These are phyloP conservation scores for Acanthosepion pharaonis DNA, from an alignment of 2,888 invertebrate species.

Conservation along the genomic window DNA sequence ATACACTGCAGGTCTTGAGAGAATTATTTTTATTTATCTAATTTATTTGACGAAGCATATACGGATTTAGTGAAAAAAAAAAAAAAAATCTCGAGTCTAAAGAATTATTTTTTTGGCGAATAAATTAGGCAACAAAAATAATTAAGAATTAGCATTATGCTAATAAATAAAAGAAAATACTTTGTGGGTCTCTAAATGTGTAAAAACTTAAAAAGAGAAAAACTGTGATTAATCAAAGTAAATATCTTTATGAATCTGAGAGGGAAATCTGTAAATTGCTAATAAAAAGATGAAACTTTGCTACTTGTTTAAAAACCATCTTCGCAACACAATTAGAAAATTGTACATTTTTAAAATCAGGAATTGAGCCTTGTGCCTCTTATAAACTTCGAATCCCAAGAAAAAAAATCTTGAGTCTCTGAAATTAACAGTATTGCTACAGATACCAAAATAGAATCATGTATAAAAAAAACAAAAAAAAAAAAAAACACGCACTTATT, in stretches of 20 bases:
- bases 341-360: neutral
- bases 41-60: neutral
- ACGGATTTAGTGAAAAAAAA: neutral
- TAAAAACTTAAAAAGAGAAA: too few species aligned
- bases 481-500: neutral
- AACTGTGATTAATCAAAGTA: too few species aligned
- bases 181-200: too few species aligned
- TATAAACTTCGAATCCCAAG: neutral
- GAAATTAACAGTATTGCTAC: conserved; percentile 33
- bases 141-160: too few species aligned
- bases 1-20: neutral
- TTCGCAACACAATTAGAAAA: too few species aligned
- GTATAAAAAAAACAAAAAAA: neutral
- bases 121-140: too few species aligned
- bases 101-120: neutral
- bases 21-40: neutral
- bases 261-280: too few species aligned
- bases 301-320: too few species aligned
- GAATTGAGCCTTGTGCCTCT: neutral
- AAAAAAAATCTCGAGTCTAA: neutral
- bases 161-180: too few species aligned
- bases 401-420: neutral
- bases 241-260: too few species aligned
- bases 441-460: neutral
- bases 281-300: too few species aligned